phyloP scores from a whole-genome alignment of 2,888 invertebrate genomes.

The Choristoneura rosaceana region DNA sequence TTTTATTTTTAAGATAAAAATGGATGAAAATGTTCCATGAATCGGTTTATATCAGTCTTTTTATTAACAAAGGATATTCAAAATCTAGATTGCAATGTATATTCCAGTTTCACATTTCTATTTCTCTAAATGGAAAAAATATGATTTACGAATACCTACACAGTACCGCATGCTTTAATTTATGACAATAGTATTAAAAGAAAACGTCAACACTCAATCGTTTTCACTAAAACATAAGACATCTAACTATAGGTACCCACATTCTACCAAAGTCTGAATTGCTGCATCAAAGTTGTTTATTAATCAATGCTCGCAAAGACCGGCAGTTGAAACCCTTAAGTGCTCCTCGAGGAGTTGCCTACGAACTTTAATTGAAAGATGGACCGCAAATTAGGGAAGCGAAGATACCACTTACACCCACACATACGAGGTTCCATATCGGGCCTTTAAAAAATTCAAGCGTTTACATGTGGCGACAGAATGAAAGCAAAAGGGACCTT shows the following conservation, averaged over 20 bases:
- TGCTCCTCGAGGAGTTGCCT: slow-evolving; percentile 8
- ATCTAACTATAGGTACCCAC: not conserved
- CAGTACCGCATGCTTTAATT: not conserved
- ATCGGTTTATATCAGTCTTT: too few relatives aligned
- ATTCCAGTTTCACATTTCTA: too few relatives aligned
- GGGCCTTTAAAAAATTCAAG: slow-evolving; percentile 7
- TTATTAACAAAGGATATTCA: too few relatives aligned
- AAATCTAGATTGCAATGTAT: too few relatives aligned
- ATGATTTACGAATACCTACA: not conserved
- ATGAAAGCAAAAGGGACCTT: slow-evolving; percentile 24
- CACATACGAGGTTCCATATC: not conserved
- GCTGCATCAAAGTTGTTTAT: slow-evolving; percentile 17
- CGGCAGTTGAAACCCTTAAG: slow-evolving; percentile 18
- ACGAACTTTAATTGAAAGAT: slow-evolving; percentile 25
- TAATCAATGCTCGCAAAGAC: slow-evolving; percentile 13
- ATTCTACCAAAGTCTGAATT: not conserved
- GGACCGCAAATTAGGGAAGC: slow-evolving; percentile 13
- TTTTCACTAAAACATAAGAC: not conserved
- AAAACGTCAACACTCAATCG: not conserved
- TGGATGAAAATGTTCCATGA: too few relatives aligned
- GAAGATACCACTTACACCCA: slow-evolving; percentile 8
- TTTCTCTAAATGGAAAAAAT: not conserved
- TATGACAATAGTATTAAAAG: not conserved
- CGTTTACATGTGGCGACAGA: slow-evolving; percentile 20
- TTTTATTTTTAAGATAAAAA: not conserved